phyloP scores from a whole-genome alignment of 2,888 invertebrate species.

The Lasioglossum calceatum region DNA sequence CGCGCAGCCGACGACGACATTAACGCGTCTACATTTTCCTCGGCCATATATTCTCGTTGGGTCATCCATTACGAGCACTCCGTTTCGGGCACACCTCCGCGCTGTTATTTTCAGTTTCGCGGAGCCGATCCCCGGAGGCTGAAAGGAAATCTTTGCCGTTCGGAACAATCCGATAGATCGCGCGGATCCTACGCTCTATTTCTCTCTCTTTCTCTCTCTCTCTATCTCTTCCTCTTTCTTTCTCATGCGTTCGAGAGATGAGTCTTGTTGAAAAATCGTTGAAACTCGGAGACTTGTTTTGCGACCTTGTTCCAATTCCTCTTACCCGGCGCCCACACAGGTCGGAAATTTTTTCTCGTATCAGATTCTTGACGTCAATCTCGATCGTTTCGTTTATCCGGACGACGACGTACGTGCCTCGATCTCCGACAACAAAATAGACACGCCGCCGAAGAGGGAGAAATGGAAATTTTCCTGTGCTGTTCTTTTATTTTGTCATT shows the following conservation, averaged over 20 bases:
- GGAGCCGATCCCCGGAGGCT: conserved; percentile 12
- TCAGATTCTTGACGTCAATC: conserved; percentile 55
- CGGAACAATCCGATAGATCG: conserved; percentile 2
- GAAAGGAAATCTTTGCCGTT: conserved; percentile 29
- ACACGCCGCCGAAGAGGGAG: conserved; percentile 6
- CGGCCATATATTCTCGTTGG: conserved; percentile 59
- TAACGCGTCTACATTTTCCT: conserved; percentile 56
- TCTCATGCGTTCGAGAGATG: background rate
- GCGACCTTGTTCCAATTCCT: conserved; percentile 51
- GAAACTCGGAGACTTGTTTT: conserved; percentile 41
- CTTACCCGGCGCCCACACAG: background rate
- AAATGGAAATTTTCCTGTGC: background rate
- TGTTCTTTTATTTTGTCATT: background rate
- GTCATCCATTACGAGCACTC: conserved; percentile 55
- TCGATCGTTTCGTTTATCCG: conserved; percentile 30
- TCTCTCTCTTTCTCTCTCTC: background rate
- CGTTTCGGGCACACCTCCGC: conserved; percentile 13
- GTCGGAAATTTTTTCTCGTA: conserved; percentile 38
- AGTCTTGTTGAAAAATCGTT: conserved; percentile 31
- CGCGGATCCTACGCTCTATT: background rate
- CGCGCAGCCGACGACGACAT: conserved; percentile 58
- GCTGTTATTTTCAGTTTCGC: conserved; percentile 57
- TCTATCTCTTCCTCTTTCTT: background rate
- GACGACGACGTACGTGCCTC: conserved; percentile 4
- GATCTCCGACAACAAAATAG: conserved; percentile 35